A percentile compares a stretch with the other conserved stretches of the same genome.
Conservation (phyloP, 1,140 invertebrate genomes). For the Penaeus vannamei region DNA sequence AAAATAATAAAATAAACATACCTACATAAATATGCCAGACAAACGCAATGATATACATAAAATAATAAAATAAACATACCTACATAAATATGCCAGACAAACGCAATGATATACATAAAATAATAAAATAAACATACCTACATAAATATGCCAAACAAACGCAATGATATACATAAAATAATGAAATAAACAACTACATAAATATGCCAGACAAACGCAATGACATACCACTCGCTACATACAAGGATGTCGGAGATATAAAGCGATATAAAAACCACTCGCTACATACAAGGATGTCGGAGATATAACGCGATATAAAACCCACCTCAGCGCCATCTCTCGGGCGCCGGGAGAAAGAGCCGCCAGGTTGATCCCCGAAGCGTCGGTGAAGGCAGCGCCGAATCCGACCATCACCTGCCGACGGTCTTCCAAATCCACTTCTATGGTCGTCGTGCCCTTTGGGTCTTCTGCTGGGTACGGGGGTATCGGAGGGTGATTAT, state of each 20-base stretch:
- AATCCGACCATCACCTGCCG: constrained; percentile 79
- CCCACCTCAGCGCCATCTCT: constrained; percentile 75
- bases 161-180: too few species aligned
- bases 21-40: too few species aligned
- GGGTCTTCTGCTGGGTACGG: neutral
- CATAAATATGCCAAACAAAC: too few species aligned
- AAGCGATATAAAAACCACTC: neutral
- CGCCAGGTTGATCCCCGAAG: constrained; percentile 83
- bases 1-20: too few species aligned
- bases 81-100: neutral
- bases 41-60: too few species aligned
- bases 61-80: neutral
- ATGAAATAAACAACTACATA: too few species aligned
- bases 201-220: too few species aligned
- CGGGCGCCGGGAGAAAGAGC: constrained; percentile 76
- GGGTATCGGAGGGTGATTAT: too few species aligned
- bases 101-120: neutral
- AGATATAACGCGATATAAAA: neutral
- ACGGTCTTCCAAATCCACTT: neutral
- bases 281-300: too few species aligned
- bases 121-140: neutral
- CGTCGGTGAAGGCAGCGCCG: constrained; percentile 90
- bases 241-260: neutral
- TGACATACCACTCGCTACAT: too few species aligned
- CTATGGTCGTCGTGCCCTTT: neutral